Evolutionary conservation across 1,140 invertebrate species (phyloP).

Genomic region (Euura lappo): DNA sequence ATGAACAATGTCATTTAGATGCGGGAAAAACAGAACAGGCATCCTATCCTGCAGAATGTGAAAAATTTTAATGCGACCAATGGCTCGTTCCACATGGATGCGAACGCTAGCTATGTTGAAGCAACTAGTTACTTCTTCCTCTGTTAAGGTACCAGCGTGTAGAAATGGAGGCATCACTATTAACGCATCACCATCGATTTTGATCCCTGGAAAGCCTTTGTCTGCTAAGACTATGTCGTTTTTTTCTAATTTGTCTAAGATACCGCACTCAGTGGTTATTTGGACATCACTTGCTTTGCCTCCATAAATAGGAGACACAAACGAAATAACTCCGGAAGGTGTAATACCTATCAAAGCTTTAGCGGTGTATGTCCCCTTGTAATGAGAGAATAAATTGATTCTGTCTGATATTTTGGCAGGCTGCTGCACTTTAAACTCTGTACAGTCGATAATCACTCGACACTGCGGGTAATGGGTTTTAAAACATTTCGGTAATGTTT

Average conservation of each 20-base stretch:
- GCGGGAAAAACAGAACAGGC: not conserved
- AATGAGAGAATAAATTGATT: not conserved
- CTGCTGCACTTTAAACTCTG: not conserved
- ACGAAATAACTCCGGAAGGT: conserved; percentile 35
- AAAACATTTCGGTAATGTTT: not conserved
- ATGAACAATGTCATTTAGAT: not conserved
- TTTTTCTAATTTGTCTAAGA: not conserved
- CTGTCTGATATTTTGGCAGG: too few relatives aligned
- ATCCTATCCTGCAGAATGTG: not conserved
- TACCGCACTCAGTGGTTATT: not conserved
- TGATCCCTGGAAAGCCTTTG: not conserved
- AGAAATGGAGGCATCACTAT: not conserved
- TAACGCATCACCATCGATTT: not conserved
- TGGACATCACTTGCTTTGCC: not conserved
- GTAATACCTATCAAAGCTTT: conserved; percentile 13
- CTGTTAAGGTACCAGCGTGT: not conserved
- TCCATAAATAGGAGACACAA: conserved; percentile 17
- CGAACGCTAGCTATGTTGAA: not conserved
- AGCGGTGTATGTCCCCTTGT: not conserved
- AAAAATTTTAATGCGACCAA: not conserved
- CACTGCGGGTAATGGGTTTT: not conserved
- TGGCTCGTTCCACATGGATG: not conserved
- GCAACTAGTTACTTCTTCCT: not conserved
- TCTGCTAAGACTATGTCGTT: not conserved
- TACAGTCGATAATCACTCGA: not conserved